Evolutionary conservation across 1,140 invertebrate genomes (phyloP).

Genomic region (Mamestra configurata): DNA sequence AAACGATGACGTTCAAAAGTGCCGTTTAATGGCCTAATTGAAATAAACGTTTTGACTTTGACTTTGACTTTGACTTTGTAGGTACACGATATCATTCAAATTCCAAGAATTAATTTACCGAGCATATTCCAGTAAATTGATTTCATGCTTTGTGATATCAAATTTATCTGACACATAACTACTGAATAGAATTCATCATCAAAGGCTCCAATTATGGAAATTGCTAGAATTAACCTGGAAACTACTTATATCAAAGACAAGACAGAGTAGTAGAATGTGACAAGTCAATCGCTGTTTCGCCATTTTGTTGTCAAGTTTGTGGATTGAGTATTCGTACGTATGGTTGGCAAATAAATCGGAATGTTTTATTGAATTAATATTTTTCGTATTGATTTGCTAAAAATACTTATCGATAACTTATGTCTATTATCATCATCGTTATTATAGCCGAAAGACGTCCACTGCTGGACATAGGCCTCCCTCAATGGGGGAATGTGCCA

Average conservation of each 20-base stretch:
- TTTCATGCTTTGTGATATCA: neutral
- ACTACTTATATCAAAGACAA: constrained; percentile 27
- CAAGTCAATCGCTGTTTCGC: constrained; percentile 25
- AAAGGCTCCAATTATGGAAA: constrained; percentile 25
- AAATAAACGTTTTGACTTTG: too few relatives aligned
- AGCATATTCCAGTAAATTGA: neutral
- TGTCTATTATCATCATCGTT: too few relatives aligned
- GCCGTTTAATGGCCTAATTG: too few relatives aligned
- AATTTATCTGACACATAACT: neutral
- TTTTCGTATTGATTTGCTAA: too few relatives aligned
- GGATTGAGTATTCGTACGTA: neutral
- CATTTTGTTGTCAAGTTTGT: neutral
- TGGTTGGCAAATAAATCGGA: neutral
- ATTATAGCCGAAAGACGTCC: too few relatives aligned
- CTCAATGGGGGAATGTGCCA: too few relatives aligned
- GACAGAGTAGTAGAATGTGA: constrained; percentile 39
- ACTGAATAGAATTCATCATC: constrained; percentile 19
- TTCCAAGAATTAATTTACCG: neutral
- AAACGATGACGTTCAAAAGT: too few relatives aligned
- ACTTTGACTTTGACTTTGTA: too few relatives aligned
- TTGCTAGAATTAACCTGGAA: constrained; percentile 7
- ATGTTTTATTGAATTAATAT: too few relatives aligned
- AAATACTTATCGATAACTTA: too few relatives aligned
- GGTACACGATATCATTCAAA: too few relatives aligned
- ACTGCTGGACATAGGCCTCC: too few relatives aligned